Evolutionary conservation across 2,113 vertebrate genomes (phyloP), one percentile per base, ranked within the genome.

Genomic region (Alethe diademata): DNA sequence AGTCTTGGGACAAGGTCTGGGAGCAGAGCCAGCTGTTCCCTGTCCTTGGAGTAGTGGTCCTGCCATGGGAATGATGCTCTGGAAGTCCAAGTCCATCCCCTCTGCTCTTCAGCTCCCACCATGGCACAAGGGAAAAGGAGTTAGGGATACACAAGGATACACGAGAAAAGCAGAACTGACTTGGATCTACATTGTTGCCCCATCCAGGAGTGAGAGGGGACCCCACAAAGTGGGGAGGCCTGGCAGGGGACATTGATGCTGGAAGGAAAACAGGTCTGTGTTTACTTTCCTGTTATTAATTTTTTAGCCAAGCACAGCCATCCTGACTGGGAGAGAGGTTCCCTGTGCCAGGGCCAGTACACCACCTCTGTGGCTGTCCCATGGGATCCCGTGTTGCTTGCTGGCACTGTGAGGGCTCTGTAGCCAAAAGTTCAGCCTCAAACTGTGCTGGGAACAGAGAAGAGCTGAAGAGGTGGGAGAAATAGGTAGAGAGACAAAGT

Each of bases 101-200:
- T 48, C 43, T 9, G 23, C 60, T 36, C 28, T 71, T 65, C 45
- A 4, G 1, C 56, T 16, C 38, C 29, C 10, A 8, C 48, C 2
- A 0, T 3, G 14, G 15, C 28, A 48, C 5, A 20, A 75, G 43
- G 13, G 17, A 24, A 31, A 7, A 60, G 58, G 23, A 38, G 15
- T 4, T 1, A 6, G 19, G 45, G 43, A 22, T 15, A 19, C 3
- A 1, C 0, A 0, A 56, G 19, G 54, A 31, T 28, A 15, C 50
- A 26, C 9, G 15, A 43, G 23, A 33, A 54, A 64, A 36, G 35
- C 79, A 79, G 75, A 58, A 36, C 19, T 5, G 3, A 16, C 33
- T 20, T 17, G 12, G 45, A 29, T 5, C 67, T 51, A 1, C n/a
- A 31, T 6, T 13, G 8, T 31, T 60, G 19, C 26, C 29, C 43